Evolutionary conservation across 1,140 invertebrate genomes (phyloP).

Genomic region (Bombus waltoni): DNA sequence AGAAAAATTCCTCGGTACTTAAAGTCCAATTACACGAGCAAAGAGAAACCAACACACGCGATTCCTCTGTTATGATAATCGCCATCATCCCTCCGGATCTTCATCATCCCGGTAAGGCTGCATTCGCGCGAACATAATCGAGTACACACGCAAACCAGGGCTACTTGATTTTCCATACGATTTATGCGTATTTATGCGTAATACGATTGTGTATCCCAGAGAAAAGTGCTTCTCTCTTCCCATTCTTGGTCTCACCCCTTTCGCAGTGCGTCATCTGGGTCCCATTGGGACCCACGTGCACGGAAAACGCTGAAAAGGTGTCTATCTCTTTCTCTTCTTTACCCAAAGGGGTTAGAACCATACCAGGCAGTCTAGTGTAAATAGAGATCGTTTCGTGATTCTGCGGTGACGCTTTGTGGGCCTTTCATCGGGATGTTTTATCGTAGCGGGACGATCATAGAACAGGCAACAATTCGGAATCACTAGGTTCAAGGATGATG

Average conservation of each 20-base stretch:
- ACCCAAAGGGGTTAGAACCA: not conserved
- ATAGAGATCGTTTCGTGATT: constrained; percentile 47
- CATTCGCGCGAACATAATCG: constrained; percentile 39
- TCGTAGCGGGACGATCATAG: constrained; percentile 19
- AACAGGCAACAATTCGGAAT: constrained; percentile 19
- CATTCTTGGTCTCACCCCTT: constrained; percentile 23
- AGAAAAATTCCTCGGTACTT: not conserved
- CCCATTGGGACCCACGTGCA: constrained; percentile 45
- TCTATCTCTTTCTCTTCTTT: not conserved
- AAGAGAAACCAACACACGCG: not conserved
- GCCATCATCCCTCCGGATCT: constrained; percentile 24
- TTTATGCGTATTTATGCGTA: constrained; percentile 25
- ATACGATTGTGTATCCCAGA: constrained; percentile 13
- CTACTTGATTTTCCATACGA: constrained; percentile 49
- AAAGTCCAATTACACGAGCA: constrained; percentile 11
- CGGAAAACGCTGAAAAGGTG: constrained; percentile 34
- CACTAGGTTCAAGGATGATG: constrained; percentile 17
- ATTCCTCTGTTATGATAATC: constrained; percentile 36
- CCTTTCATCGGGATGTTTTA: constrained; percentile 46
- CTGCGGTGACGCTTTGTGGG: constrained; percentile 50
- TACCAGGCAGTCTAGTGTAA: constrained; percentile 21
- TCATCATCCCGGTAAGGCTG: not conserved
- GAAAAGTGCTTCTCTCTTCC: constrained; percentile 18
- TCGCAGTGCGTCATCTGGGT: constrained; percentile 19
- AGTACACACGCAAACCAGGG: not conserved